Base-by-base conservation (phyloP, 2,113 vertebrate genomes). In the Pleuronectes platessa region DNA sequence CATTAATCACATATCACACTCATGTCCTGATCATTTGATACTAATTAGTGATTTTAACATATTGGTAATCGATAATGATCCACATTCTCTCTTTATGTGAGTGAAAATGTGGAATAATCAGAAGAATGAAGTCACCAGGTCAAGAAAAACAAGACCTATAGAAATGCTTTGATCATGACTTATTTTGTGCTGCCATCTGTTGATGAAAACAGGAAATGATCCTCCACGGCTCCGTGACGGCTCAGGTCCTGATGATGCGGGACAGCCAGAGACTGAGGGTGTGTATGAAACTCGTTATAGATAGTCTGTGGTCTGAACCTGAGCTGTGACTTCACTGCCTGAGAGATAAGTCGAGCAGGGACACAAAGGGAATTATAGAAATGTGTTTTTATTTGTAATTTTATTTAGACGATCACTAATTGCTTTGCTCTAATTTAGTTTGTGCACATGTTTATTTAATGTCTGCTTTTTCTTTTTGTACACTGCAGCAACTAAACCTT, bases 181-280 rank as follows among this genome's bases (percentile, higher is more conserved):
- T 86, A 73, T 84, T 83, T 59, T 81, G 49, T 89, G 79, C 86
- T 85, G 91, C 89, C 92, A 90, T 88, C 92, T 92, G 69, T 85
- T 86, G 92, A 51, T 74, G 49, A 54, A 84, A 78, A 61, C 13
- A 15, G 60, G 83, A 60, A 86, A 49, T 56, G 79, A 76, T 76
- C 75, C 79, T 68, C 54, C 60, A 56, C 63, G 71, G 51, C 71
- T 81, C 70, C 72, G 64, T 68, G 68, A 67, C 64, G 40, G 49
- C 23, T 17, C 15, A 1, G 23, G 20, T 21, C 49, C 63, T 68
- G 76, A 87, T 67, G 68, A 65, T n/a, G 74, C 71, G 77, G 35
- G 72, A 59, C 70, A 68, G 66, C 42, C 66, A 56, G 47, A 76
- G 20, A 74, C 40, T 26, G n/a, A 61, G 64, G 27, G 45, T 26